These are phyloP conservation scores for Drosophila rubida DNA, from an alignment of 2,888 invertebrate genomes.

Conservation along the genomic window DNA sequence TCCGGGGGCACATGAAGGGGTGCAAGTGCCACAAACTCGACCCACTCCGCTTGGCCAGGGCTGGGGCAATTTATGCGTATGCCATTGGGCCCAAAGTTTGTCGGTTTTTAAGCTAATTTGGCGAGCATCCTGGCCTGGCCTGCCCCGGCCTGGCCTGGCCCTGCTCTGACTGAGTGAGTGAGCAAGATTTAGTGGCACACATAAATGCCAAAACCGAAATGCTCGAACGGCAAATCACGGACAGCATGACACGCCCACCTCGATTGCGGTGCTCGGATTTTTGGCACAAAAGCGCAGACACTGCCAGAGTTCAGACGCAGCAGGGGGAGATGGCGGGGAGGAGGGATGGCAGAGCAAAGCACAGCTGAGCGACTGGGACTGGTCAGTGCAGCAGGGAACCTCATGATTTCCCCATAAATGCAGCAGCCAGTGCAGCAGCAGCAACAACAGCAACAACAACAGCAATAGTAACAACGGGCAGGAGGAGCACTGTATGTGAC, in stretches of 20 bases:
- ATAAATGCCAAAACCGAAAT: slow-evolving; percentile 80
- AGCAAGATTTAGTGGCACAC: slow-evolving; percentile 79
- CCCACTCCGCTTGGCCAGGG: background rate
- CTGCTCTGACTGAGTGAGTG: slow-evolving; percentile 67
- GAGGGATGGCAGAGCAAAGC: no score
- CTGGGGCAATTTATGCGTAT: slow-evolving; percentile 66
- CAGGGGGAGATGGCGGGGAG: no score
- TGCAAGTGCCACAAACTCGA: background rate
- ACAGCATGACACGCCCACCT: slow-evolving; percentile 73
- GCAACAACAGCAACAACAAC: no score
- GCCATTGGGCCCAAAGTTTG: slow-evolving; percentile 69
- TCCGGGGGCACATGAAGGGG: background rate
- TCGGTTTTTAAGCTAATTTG: slow-evolving; percentile 81
- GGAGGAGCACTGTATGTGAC: slow-evolving; percentile 17
- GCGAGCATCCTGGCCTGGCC: slow-evolving; percentile 57
- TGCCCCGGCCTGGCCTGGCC: slow-evolving; percentile 37
- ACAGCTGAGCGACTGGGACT: slow-evolving; percentile 36
- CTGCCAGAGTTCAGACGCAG: slow-evolving; percentile 7
- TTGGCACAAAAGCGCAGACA: slow-evolving; percentile 57
- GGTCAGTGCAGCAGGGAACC: slow-evolving; percentile 77
- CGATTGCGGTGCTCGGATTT: slow-evolving; percentile 35
- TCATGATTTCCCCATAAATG: slow-evolving; percentile 83
- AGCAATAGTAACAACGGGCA: background rate
- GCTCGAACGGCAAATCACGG: slow-evolving; percentile 77
- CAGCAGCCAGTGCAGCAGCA: slow-evolving; percentile 57